phyloP scores from a whole-genome alignment of 2,113 vertebrate species.

The Corythaixoides concolor region DNA sequence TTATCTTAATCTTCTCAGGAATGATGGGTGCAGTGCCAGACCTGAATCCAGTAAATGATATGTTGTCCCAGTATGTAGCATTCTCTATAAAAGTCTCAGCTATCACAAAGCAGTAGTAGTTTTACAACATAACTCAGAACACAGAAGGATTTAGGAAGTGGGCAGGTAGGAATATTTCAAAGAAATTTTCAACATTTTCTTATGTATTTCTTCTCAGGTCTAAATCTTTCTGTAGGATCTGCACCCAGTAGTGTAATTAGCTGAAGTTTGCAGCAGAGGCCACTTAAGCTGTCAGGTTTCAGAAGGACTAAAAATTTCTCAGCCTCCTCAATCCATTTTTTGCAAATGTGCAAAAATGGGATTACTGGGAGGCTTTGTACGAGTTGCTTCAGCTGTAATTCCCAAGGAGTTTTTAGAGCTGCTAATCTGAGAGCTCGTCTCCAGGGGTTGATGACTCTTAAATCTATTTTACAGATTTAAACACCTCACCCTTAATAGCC shows the following conservation, averaged over 20 bases:
- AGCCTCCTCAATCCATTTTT: constrained; percentile 4
- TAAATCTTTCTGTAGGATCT: background rate
- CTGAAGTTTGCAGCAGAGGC: background rate
- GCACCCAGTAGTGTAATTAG: background rate
- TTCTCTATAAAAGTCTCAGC: background rate
- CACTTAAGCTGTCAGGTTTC: constrained; percentile 11
- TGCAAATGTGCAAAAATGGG: constrained; percentile 52
- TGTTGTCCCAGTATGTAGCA: background rate
- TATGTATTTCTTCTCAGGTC: background rate
- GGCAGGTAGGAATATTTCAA: background rate
- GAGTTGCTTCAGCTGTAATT: constrained; percentile 25
- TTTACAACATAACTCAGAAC: background rate
- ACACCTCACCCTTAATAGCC: background rate
- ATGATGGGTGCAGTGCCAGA: background rate
- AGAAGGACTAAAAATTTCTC: background rate
- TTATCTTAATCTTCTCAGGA: background rate
- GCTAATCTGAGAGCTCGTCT: constrained; percentile 35
- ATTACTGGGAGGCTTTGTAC: constrained; percentile 47
- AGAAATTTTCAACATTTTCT: background rate
- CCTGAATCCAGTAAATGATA: background rate
- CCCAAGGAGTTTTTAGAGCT: background rate
- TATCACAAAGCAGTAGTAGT: background rate
- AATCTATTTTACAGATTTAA: constrained; percentile 32
- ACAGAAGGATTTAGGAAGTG: background rate
- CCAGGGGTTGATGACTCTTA: background rate